Conservation (phyloP, 2,113 vertebrate species). For the Embiotoca jacksoni region DNA sequence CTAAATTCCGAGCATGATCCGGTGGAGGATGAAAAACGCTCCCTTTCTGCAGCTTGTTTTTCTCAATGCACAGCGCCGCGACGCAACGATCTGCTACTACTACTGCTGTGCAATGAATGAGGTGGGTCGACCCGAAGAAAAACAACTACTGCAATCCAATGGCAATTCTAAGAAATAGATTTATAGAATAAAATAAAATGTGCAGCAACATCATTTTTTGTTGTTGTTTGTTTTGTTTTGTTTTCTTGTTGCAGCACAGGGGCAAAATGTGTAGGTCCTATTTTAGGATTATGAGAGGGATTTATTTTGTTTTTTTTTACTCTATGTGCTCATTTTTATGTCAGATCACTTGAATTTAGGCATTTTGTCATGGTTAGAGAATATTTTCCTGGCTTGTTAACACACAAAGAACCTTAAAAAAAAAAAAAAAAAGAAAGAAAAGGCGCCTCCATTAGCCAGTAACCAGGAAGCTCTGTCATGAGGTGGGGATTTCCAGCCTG, state of each 20-base stretch:
- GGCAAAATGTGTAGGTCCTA: not conserved
- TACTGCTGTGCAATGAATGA: slow-evolving; percentile 70
- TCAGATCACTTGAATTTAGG: not conserved
- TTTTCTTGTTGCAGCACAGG: not conserved
- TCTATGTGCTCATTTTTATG: not conserved
- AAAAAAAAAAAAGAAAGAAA: slow-evolving; percentile 15
- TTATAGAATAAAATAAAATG: not conserved
- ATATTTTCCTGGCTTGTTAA: slow-evolving; percentile 45
- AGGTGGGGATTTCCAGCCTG: slow-evolving; percentile 83
- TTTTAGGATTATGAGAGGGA: slow-evolving; percentile 14
- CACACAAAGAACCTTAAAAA: not conserved
- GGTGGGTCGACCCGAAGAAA: slow-evolving; percentile 57
- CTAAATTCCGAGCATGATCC: slow-evolving; percentile 58
- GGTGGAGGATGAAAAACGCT: slow-evolving; percentile 29
- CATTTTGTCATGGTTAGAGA: slow-evolving; percentile 10
- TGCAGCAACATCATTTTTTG: not conserved
- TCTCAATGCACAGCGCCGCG: slow-evolving; percentile 67
- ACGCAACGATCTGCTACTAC: slow-evolving; percentile 67
- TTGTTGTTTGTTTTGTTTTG: no score
- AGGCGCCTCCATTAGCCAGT: slow-evolving; percentile 70
- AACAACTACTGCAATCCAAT: slow-evolving; percentile 31
- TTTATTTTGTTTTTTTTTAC: not conserved
- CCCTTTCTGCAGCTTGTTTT: slow-evolving; percentile 68
- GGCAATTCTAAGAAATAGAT: not conserved
- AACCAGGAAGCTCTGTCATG: slow-evolving; percentile 79